phyloP scores from a whole-genome alignment of 1,140 invertebrate species.

The Paramacrobiotus metropolitanus region DNA sequence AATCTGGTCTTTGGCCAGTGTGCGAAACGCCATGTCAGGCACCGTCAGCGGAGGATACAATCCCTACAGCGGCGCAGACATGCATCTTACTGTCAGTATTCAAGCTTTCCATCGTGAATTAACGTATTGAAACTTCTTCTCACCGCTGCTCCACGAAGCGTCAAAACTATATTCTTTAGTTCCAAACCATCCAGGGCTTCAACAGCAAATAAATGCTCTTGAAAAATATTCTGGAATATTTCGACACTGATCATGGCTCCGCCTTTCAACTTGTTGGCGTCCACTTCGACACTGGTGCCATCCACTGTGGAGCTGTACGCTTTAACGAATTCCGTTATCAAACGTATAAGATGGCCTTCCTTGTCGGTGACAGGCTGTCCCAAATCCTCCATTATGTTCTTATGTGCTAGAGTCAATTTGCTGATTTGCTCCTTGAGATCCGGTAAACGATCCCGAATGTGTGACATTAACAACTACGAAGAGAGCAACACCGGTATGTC shows the following conservation, averaged over 20 bases:
- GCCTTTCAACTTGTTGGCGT: neutral
- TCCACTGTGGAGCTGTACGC: too few relatives aligned
- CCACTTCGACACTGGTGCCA: neutral
- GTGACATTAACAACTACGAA: neutral
- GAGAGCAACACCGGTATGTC: too few relatives aligned
- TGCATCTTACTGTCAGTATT: too few relatives aligned
- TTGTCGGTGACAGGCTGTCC: too few relatives aligned
- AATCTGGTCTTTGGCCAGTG: neutral
- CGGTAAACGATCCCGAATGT: neutral
- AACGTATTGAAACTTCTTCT: constrained; percentile 1
- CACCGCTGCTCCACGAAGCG: neutral
- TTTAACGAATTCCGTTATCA: too few relatives aligned
- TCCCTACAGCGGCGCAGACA: neutral
- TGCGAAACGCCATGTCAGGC: neutral
- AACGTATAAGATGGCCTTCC: too few relatives aligned
- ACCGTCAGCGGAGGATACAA: neutral
- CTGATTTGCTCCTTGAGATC: neutral
- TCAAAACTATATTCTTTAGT: neutral
- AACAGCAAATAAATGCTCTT: neutral
- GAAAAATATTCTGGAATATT: neutral
- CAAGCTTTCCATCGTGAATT: constrained; percentile 6
- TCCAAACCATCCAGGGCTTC: neutral
- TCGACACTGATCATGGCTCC: neutral
- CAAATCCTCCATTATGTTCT: neutral
- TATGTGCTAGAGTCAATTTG: neutral